Evolutionary conservation across 2,113 vertebrate species (phyloP).

Genomic region (Lepus americanus): DNA sequence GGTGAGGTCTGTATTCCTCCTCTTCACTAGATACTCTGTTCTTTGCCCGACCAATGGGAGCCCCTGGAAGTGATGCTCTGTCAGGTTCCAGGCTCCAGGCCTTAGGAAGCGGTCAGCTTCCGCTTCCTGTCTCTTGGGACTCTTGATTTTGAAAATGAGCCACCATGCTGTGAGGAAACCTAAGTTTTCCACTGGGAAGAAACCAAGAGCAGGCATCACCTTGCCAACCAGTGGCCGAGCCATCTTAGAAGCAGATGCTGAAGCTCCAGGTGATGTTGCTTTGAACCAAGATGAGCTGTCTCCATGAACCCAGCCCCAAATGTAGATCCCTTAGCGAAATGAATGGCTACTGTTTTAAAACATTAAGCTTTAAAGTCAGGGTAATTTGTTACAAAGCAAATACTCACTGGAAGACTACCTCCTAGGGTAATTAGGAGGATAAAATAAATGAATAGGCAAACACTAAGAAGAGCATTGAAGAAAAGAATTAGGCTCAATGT

Average conservation of each 20-base stretch:
- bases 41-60: not conserved
- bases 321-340: not conserved
- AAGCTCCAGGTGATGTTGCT: not conserved
- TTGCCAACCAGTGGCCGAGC: not conserved
- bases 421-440: not conserved
- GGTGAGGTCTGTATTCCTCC: not conserved
- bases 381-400: not conserved
- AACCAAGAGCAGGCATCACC: not conserved
- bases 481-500: no score
- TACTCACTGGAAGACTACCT: not conserved
- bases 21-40: not conserved
- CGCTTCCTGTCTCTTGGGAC: not conserved
- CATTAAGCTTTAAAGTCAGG: not conserved
- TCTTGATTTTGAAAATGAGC: not conserved
- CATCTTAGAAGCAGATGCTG: not conserved
- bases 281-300: not conserved
- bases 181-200: not conserved
- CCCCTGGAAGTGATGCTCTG: not conserved
- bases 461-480: not conserved
- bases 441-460: not conserved
- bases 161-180: not conserved
- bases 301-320: not conserved
- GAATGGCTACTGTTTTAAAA: not conserved
- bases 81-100: not conserved
- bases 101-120: slow-evolving; percentile 26